Evolutionary conservation across 2,888 invertebrate species (phyloP).

Genomic region (Drosophila mulleri): DNA sequence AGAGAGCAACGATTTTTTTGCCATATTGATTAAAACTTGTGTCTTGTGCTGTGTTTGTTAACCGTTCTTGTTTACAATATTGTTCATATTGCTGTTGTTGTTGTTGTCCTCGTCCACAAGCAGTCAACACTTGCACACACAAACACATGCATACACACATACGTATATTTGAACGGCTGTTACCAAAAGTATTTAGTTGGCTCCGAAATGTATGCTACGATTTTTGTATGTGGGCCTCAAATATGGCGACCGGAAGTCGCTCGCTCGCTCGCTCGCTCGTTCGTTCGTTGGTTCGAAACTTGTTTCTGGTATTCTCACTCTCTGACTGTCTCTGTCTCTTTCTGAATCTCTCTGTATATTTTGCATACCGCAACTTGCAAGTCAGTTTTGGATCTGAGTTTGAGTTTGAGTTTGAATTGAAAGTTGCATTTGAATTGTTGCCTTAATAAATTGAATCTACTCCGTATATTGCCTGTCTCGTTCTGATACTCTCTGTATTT

Average conservation of each 20-base stretch:
- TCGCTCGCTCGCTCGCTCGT: slow-evolving; percentile 24
- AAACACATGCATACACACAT: slow-evolving; percentile 23
- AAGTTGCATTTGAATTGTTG: slow-evolving; percentile 63
- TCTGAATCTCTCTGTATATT: slow-evolving; percentile 18
- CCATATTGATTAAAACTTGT: slow-evolving; percentile 47
- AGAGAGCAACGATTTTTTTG: slow-evolving; percentile 37
- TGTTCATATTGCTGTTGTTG: slow-evolving; percentile 46
- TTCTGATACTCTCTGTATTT: slow-evolving; percentile 36
- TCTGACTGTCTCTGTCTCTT: slow-evolving; percentile 10
- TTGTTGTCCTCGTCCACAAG: slow-evolving; percentile 49
- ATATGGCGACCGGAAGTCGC: slow-evolving; percentile 45
- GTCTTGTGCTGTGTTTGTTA: slow-evolving; percentile 56
- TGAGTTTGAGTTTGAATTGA: slow-evolving; percentile 56
- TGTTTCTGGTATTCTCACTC: slow-evolving; percentile 31
- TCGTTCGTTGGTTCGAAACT: slow-evolving; percentile 19
- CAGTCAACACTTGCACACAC: slow-evolving; percentile 51
- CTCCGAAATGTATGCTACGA: slow-evolving; percentile 64
- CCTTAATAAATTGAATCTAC: slow-evolving; percentile 41
- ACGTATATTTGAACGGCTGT: slow-evolving; percentile 29
- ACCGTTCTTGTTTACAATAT: slow-evolving; percentile 47
- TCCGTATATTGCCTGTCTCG: slow-evolving; percentile 34
- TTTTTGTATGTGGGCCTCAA: slow-evolving; percentile 43
- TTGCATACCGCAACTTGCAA: slow-evolving; percentile 59
- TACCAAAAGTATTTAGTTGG: slow-evolving; percentile 48
- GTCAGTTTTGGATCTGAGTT: slow-evolving; percentile 56